Evolutionary conservation across 2,113 vertebrate genomes (phyloP).

Genomic region (Festucalex cinctus): DNA sequence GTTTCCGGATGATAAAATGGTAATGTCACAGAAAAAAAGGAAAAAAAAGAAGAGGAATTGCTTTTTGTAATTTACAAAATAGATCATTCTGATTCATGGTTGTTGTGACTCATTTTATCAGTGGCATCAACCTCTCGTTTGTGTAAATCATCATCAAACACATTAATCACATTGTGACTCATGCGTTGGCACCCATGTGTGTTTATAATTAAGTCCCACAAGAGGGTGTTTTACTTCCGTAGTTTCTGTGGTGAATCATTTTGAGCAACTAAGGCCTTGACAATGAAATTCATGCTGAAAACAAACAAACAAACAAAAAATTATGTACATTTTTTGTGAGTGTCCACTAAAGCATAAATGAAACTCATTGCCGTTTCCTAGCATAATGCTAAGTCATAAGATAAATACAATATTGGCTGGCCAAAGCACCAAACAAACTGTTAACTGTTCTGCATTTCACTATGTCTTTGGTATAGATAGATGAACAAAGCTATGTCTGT

Average conservation of each 20-base stretch:
- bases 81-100: not conserved
- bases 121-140: not conserved
- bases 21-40: too few species aligned
- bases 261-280: constrained; percentile 39
- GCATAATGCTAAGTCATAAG: constrained; percentile 6
- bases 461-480: too few species aligned
- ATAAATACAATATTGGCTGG: constrained; percentile 13
- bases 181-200: constrained; percentile 15
- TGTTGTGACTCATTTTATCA: not conserved
- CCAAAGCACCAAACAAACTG: not conserved
- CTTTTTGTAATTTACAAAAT: not conserved
- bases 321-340: constrained; percentile 33
- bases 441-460: too few species aligned
- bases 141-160: not conserved
- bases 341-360: constrained; percentile 31
- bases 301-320: not conserved
- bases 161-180: constrained; percentile 5
- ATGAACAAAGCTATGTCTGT: too few species aligned
- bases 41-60: not conserved
- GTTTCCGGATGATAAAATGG: constrained; percentile 4
- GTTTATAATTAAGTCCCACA: constrained; percentile 25
- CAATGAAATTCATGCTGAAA: constrained; percentile 32
- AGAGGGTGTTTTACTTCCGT: constrained; percentile 15
- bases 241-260: constrained; percentile 37
- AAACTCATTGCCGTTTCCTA: constrained; percentile 40